Base-by-base conservation (phyloP, 2,113 vertebrate species). In the Osmerus mordax region DNA sequence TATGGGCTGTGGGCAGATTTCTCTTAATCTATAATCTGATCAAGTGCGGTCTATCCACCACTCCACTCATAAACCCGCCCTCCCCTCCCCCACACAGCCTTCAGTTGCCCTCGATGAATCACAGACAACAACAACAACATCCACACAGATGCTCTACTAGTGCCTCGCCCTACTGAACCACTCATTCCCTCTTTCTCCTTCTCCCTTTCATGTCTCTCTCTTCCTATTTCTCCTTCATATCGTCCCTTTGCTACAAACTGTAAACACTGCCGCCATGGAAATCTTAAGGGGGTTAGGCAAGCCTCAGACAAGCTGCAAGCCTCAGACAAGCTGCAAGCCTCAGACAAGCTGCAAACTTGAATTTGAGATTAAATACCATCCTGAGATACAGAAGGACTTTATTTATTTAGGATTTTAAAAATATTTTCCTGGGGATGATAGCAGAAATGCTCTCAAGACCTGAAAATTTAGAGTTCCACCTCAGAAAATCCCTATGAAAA, bases 11-110 rank as follows among this genome's bases (percentile, higher is more conserved):
- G 5, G 72, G 67, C 78, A 72, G 70, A 74, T 73, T 72, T 63
- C 63, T 14, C 19, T 68, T 72, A 69, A 86, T 75, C 69, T 79
- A n/a, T 67, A 79, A 77, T 83, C 78, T 81, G 67, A 54, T 70
- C 60, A 59, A 71, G 67, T 25, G 14, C 29, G 47, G 76, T 65
- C 32, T 70, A 65, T 52, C 13, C 69, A 23, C 65, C 52, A 60
- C 56, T 28, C 4, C 19, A 36, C 28, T 60, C 11, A 6, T 58
- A 21, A 65, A 47, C 41, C 18, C 32, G 18, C 47, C 23, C 14
- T 23, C 71, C 70, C 51, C 60, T 29, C 56, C 69, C 23, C 2
- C 11, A 21, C 21, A 59, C 52, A 32, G 11, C 23, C 21, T 67
- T 41, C 55, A 62, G 36, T 18, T 1, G 19, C 58, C 65, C 51